Base-by-base conservation (phyloP, 2,797 vertebrate species). In the Mycteria americana region DNA sequence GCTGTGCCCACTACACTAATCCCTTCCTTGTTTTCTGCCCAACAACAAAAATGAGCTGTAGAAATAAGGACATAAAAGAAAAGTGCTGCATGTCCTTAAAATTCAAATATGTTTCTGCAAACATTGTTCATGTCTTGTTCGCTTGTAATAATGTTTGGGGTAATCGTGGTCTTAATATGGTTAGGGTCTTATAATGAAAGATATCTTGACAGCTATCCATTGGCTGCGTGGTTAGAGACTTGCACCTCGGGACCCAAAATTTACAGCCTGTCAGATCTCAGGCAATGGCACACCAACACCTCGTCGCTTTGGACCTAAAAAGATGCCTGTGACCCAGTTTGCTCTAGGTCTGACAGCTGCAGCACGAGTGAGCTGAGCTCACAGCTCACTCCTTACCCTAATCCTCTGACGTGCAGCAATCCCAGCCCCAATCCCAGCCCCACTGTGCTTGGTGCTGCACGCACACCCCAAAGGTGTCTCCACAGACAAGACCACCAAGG, bases 1-100 rank as follows among this genome's bases (percentile, higher is more conserved):
- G 91, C 88, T 95, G 39, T 91, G 89, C 91, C 92, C 92, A 30
- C 88, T 85, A 79, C 75, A 50, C 84, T 43, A 48, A 95, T 80
- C 64, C 64, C 48, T 51, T n/a, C 67, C 41, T 72, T 77, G 10
- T 91, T 94, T 88, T 79, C 88, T 95, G 68, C 92, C 77, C 74
- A 68, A 90, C 80, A 85, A 84, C 76, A 85, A 73, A 54, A 79
- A 80, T 0, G 4, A 89, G 57, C 48, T 68, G 63, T 10, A 41
- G n/a, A 72, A 87, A 92, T 74, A 50, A 39, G 37, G 37, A 21
- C 2, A 2, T 10, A 45, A 62, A 39, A n/a, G 39, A 48, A 75
- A 91, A 92, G 57, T 0, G 0, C 62, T 7, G 19, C 31, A 1
- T 22, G 8, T 18, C 56, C 70, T 91, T 87, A 76, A 79, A 63